Conservation (phyloP, 2,797 vertebrate species). For the Adrianichthys oophorus region DNA sequence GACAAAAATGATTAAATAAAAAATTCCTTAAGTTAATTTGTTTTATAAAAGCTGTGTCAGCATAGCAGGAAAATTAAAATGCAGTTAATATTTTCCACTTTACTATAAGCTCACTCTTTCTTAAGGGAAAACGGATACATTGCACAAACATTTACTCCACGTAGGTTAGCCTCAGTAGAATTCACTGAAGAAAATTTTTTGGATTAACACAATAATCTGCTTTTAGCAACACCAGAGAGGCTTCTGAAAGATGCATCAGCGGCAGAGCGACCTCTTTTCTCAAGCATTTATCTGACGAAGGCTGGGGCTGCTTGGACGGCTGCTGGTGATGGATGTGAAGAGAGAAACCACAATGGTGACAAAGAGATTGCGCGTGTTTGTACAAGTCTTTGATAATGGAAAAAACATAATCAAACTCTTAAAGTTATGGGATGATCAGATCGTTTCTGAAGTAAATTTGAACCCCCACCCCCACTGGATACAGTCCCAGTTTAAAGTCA, state of each 20-base stretch:
- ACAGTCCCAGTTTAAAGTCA: too few species aligned
- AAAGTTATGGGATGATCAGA: too few species aligned
- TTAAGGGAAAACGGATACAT: not conserved
- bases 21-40: too few species aligned
- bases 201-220: conserved; percentile 9
- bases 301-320: conserved; percentile 2
- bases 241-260: conserved; percentile 47
- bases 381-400: too few species aligned
- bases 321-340: too few species aligned
- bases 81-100: not conserved
- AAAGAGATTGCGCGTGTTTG: too few species aligned
- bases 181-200: conserved; percentile 3
- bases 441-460: too few species aligned
- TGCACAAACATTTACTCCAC: not conserved
- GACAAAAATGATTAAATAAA: too few species aligned
- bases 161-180: not conserved
- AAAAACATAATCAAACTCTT: too few species aligned
- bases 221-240: conserved; percentile 1
- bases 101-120: not conserved
- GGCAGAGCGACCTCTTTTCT: conserved; percentile 27
- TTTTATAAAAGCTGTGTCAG: too few species aligned
- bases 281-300: conserved; percentile 7
- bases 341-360: too few species aligned
- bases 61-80: not conserved
- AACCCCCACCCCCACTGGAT: too few species aligned